Conservation (phyloP, 2,113 vertebrate species). For the Cariama cristata region DNA sequence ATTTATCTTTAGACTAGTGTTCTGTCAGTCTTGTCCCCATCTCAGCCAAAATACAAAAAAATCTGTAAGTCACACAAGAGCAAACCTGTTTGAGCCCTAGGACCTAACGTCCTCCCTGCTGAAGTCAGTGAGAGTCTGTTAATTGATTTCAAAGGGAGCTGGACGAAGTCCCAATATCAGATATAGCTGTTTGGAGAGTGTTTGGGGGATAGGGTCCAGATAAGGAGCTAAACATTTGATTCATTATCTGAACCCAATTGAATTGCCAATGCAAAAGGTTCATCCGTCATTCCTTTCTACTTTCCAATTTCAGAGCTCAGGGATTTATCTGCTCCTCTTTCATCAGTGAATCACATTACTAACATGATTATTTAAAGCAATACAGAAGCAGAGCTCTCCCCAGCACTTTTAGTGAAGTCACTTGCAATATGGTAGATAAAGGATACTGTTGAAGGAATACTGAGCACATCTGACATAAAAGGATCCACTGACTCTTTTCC, state of each 20-base stretch:
- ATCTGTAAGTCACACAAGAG: background rate
- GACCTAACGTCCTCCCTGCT: background rate
- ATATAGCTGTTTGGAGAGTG: background rate
- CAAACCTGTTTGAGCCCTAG: constrained; percentile 1
- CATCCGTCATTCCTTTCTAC: constrained; percentile 53
- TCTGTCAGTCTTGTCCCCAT: background rate
- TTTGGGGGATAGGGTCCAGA: background rate
- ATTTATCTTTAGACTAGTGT: background rate
- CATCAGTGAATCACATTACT: constrained; percentile 43
- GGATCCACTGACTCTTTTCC: background rate
- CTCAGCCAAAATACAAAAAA: background rate
- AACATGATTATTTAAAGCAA: constrained; percentile 43
- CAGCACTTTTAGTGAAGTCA: background rate
- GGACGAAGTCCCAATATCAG: constrained; percentile 17
- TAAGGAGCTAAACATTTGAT: constrained; percentile 28
- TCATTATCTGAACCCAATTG: constrained; percentile 28
- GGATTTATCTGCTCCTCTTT: constrained; percentile 58
- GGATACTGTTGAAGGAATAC: background rate
- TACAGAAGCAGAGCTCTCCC: constrained; percentile 10
- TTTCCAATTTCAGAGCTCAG: constrained; percentile 43
- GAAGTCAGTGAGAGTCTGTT: constrained; percentile 14
- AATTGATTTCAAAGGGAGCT: constrained; percentile 58
- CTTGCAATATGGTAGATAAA: background rate
- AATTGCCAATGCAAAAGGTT: constrained; percentile 31
- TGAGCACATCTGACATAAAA: constrained; percentile 4